These are phyloP conservation scores for Piaya cayana DNA, from an alignment of 2,113 vertebrate species.

Conservation along the genomic window DNA sequence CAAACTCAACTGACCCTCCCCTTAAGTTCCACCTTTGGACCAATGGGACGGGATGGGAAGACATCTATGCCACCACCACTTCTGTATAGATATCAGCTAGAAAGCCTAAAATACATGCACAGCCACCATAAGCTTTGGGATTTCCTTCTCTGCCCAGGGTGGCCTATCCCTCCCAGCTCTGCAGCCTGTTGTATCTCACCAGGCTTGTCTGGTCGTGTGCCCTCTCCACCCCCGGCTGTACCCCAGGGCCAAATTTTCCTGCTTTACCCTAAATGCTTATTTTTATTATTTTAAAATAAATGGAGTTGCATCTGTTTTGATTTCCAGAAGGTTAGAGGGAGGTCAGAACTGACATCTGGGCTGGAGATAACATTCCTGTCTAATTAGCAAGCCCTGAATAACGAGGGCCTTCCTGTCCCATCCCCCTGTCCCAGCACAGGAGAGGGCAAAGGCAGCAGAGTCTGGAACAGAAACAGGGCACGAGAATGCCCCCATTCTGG, in stretches of 20 bases:
- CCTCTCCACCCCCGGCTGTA: background rate
- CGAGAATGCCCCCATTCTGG: background rate
- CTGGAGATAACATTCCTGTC: conserved; percentile 67
- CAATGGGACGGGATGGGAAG: background rate
- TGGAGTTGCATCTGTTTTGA: conserved; percentile 12
- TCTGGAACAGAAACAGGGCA: background rate
- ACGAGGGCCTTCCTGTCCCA: conserved; percentile 61
- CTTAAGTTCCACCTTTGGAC: background rate
- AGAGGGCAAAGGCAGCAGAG: background rate
- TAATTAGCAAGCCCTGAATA: conserved; percentile 65
- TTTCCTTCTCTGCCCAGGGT: background rate
- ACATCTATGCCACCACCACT: background rate
- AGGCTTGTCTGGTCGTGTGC: background rate
- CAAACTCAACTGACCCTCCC: background rate
- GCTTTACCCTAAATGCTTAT: conserved; percentile 8
- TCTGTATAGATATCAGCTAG: background rate
- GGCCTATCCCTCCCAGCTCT: background rate
- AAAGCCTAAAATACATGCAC: background rate
- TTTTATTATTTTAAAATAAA: conserved; percentile 56
- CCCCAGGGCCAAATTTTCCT: background rate
- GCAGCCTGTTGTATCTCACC: background rate
- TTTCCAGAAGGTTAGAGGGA: conserved; percentile 63
- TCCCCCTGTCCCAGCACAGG: background rate
- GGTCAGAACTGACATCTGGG: conserved; percentile 70
- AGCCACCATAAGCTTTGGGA: background rate